Conservation (phyloP, 2,888 invertebrate genomes). For the Smittia aterrima region DNA sequence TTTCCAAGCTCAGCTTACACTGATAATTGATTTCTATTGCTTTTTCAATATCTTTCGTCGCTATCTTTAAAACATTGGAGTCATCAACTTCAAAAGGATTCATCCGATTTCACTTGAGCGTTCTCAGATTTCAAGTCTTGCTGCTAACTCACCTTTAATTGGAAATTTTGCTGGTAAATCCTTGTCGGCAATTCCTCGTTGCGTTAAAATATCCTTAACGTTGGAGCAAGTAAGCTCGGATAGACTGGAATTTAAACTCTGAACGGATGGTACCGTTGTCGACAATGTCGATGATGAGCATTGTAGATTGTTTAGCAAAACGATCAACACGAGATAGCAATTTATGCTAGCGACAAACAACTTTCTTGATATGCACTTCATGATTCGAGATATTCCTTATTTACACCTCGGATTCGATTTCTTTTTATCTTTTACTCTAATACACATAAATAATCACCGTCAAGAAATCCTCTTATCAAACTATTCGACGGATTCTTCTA, state of each 20-base stretch:
- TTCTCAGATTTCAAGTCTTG: background rate
- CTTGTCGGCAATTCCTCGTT: conserved; percentile 34
- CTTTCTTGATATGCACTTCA: conserved; percentile 25
- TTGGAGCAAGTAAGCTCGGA: conserved; percentile 19
- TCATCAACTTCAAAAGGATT: background rate
- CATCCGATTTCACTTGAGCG: background rate
- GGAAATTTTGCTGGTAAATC: conserved; percentile 35
- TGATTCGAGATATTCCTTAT: background rate
- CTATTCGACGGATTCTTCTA: background rate
- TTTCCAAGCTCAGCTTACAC: too few relatives aligned
- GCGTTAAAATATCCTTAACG: conserved; percentile 22
- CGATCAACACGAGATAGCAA: background rate
- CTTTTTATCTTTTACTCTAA: background rate
- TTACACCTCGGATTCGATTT: background rate
- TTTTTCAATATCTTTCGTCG: too few relatives aligned
- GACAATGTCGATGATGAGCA: conserved; percentile 27
- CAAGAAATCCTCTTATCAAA: conserved; percentile 7
- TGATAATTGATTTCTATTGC: too few relatives aligned
- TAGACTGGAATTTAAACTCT: conserved; percentile 5
- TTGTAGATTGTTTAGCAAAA: conserved; percentile 8
- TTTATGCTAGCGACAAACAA: background rate
- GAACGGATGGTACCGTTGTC: conserved; percentile 19
- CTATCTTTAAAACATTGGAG: background rate
- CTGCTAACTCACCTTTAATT: conserved; percentile 30
- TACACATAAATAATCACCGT: conserved; percentile 6